These are phyloP conservation scores for Drosophila azteca DNA, from an alignment of 1,140 invertebrate species.

Conservation along the genomic window DNA sequence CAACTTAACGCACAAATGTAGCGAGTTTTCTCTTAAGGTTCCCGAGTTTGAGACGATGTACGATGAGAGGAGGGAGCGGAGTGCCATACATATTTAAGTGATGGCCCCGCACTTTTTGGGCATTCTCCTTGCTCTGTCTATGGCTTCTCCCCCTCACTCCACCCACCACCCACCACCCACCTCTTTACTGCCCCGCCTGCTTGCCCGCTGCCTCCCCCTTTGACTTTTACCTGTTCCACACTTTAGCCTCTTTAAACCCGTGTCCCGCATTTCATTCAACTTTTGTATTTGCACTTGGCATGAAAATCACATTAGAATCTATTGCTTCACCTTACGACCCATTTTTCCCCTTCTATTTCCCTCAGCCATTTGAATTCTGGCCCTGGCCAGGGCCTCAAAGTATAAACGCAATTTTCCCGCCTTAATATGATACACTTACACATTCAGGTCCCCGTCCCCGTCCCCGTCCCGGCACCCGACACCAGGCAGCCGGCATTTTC, in stretches of 20 bases:
- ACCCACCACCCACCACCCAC: too few relatives aligned
- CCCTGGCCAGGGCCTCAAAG: background rate
- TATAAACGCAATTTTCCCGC: constrained; percentile 45
- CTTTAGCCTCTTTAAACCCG: background rate
- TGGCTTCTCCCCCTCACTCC: too few relatives aligned
- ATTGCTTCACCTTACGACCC: constrained; percentile 46
- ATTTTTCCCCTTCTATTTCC: constrained; percentile 4
- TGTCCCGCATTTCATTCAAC: background rate
- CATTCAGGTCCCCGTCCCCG: background rate
- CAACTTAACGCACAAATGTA: too few relatives aligned
- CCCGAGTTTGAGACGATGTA: too few relatives aligned
- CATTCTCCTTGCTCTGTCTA: too few relatives aligned
- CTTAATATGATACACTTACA: constrained; percentile 54
- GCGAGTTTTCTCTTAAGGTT: too few relatives aligned
- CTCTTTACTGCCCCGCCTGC: too few relatives aligned
- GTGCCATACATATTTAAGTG: too few relatives aligned
- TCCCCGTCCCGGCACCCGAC: background rate
- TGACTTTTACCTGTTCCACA: background rate
- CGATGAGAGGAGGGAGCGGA: too few relatives aligned
- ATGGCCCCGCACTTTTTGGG: too few relatives aligned
- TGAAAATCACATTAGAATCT: constrained; percentile 61
- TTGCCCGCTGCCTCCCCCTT: too few relatives aligned
- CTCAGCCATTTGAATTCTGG: constrained; percentile 32
- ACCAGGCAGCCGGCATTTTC: too few relatives aligned
- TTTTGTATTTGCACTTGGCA: constrained; percentile 38